A percentile compares a stretch with the other conserved stretches of the same genome.
Evolutionary conservation across 2,888 invertebrate genomes (phyloP).

Genomic region (Ganaspis brasiliensis): DNA sequence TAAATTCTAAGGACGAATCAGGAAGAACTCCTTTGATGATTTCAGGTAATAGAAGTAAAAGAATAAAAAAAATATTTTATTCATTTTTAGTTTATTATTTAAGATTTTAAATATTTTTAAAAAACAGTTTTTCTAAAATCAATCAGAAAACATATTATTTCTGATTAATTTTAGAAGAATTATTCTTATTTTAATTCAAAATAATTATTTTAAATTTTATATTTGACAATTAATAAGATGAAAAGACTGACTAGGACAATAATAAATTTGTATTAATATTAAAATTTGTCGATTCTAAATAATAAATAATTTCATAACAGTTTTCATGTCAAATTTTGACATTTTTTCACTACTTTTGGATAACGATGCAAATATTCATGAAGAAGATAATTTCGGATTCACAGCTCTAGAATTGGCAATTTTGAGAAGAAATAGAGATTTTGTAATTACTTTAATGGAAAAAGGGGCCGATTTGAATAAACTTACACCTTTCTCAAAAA

Average conservation of each 20-base stretch:
- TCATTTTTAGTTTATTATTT: neutral
- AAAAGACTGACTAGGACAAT: too few species aligned
- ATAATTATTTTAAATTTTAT: too few species aligned
- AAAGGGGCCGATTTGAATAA: slow-evolving; percentile 44
- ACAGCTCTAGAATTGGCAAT: slow-evolving; percentile 65
- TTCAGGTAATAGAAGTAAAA: slow-evolving; percentile 56
- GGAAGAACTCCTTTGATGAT: slow-evolving; percentile 67
- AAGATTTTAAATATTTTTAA: too few species aligned
- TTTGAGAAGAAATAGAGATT: slow-evolving; percentile 62
- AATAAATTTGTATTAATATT: too few species aligned
- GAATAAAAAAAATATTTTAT: neutral
- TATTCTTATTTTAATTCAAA: too few species aligned
- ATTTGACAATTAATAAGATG: too few species aligned
- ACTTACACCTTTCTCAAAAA: slow-evolving; percentile 48
- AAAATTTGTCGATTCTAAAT: too few species aligned
- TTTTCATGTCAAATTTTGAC: slow-evolving; percentile 61
- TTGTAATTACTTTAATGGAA: slow-evolving; percentile 56
- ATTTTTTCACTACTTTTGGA: slow-evolving; percentile 59
- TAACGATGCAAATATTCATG: slow-evolving; percentile 55
- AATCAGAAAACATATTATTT: too few species aligned
- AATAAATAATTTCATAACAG: slow-evolving; percentile 54
- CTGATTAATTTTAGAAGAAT: too few species aligned
- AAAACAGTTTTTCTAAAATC: too few species aligned
- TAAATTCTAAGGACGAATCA: slow-evolving; percentile 57
- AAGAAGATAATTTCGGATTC: slow-evolving; percentile 55